phyloP scores from a whole-genome alignment of 2,888 invertebrate genomes.

The Meloe dianella region DNA sequence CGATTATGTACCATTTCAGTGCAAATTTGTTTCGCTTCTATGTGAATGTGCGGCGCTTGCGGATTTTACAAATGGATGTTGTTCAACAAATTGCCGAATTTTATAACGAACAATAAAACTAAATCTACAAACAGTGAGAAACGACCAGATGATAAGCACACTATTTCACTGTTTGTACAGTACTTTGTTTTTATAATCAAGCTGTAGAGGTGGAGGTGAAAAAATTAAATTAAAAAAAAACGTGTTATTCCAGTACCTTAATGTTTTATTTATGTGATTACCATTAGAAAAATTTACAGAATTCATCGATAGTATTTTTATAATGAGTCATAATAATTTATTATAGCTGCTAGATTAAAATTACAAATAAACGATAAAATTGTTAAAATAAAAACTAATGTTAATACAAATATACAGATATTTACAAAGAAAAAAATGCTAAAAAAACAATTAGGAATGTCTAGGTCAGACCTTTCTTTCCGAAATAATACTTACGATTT shows the following conservation, averaged over 20 bases:
- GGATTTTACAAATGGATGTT: background rate
- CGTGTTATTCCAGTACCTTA: background rate
- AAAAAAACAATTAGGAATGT: conserved; percentile 7
- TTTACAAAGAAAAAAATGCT: background rate
- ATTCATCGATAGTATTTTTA: background rate
- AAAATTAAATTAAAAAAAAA: background rate
- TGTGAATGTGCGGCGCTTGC: background rate
- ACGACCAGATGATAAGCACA: too few species aligned
- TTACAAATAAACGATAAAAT: background rate
- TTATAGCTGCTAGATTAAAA: background rate
- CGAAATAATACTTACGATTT: background rate
- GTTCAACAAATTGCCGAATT: background rate
- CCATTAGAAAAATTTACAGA: conserved; percentile 2
- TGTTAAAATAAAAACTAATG: conserved; percentile 1
- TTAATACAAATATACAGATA: conserved; percentile 9
- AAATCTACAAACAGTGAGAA: too few species aligned
- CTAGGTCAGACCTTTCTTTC: background rate
- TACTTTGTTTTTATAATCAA: too few species aligned
- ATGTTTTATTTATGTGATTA: conserved; percentile 9
- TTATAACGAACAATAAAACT: background rate
- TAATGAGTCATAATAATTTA: conserved; percentile 1
- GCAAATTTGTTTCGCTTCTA: background rate
- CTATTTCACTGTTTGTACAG: too few species aligned
- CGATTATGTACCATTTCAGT: conserved; percentile 4
- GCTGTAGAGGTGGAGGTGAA: too few species aligned